These are phyloP conservation scores for Hirtodrosophila trivittata DNA, from an alignment of 2,888 invertebrate genomes.

Conservation along the genomic window DNA sequence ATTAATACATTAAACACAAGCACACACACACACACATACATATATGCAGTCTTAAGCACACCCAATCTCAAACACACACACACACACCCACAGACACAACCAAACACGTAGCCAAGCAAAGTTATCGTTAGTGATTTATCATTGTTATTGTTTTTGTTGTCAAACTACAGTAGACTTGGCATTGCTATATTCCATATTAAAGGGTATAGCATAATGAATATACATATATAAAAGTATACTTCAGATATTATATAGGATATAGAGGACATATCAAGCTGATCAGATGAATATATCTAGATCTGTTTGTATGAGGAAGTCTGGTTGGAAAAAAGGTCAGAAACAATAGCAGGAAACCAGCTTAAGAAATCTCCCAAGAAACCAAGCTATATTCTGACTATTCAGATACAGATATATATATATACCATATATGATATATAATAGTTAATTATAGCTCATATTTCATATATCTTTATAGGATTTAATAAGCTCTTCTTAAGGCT, in stretches of 20 bases:
- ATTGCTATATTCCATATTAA: background rate
- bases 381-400: background rate
- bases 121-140: constrained; percentile 71
- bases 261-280: too few relatives aligned
- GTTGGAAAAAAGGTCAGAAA: too few relatives aligned
- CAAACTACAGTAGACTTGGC: constrained; percentile 18
- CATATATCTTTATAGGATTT: too few relatives aligned
- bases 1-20: constrained; percentile 58
- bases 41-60: constrained; percentile 19
- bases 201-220: too few relatives aligned
- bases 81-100: constrained; percentile 14
- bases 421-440: background rate
- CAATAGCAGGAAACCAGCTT: too few relatives aligned
- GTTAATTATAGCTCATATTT: background rate
- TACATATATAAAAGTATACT: too few relatives aligned
- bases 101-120: constrained; percentile 32
- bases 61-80: constrained; percentile 6
- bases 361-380: too few relatives aligned
- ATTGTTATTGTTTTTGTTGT: constrained; percentile 42
- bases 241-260: too few relatives aligned
- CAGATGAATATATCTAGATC: too few relatives aligned
- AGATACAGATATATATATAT: background rate
- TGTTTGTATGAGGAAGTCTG: too few relatives aligned
- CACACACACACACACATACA: constrained; percentile 11
- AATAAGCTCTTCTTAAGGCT: too few relatives aligned